Base-by-base conservation (phyloP, 2,113 vertebrate genomes). In the Jacana jacana region DNA sequence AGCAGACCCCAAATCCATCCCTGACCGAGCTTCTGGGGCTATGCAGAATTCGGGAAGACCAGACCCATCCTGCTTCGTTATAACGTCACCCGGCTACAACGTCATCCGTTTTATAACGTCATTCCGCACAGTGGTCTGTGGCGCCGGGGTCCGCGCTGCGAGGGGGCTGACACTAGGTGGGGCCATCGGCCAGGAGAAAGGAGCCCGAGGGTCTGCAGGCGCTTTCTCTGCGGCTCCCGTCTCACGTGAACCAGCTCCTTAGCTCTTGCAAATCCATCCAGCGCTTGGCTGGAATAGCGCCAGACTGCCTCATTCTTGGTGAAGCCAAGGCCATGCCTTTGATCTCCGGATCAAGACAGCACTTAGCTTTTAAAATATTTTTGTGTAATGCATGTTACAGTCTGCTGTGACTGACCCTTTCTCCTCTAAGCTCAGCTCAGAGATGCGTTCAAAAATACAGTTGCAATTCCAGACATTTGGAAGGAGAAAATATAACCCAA, bases 191-290 rank as follows among this genome's bases (percentile, higher is more conserved):
- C 18, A 9, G 40, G 31, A 15, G 37, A 83, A 84, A 4, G 9
- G 6, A 7, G 17, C 9, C 10, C 2, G 8, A 19, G 2, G 3
- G 8, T 1, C 4, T 2, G 0, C 7, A 1, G 15, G 6, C 6
- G 0, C 7, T 12, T 30, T 10, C 20, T 1, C 8, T 2, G 9
- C 13, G 9, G 8, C 4, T 6, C 16, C 55, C 0, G 0, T 8
- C 39, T 11, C 37, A 2, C 11, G 2, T 1, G 18, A 17, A 7
- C 4, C 2, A 3, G 0, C 28, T 20, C n/a, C 25, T 9, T 2
- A 6, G 57, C 25, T n/a, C 30, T 8, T 25, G 13, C 8, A 28
- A 28, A 24, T 13, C 35, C 40, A 1, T 9, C 16, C 48, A 1
- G 24, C 1, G 1, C 13, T 7, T 3, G 72, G 12, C 30, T n/a